These are phyloP conservation scores for Chaetops frenatus DNA, from an alignment of 2,113 vertebrate species.

Conservation along the genomic window DNA sequence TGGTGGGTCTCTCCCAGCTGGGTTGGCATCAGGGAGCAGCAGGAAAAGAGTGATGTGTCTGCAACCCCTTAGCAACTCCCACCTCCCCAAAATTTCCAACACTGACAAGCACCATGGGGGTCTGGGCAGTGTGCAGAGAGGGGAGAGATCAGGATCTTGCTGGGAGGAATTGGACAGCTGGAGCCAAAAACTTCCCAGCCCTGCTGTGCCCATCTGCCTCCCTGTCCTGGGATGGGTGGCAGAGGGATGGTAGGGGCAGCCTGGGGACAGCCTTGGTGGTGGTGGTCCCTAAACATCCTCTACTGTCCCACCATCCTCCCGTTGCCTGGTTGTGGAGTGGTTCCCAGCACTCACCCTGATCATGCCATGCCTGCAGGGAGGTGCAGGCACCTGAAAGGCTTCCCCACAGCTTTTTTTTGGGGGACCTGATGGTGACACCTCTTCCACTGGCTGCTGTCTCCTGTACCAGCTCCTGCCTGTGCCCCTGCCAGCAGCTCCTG, in stretches of 20 bases:
- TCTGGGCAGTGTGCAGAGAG: not conserved
- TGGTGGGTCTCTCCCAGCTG: rapidly evolving
- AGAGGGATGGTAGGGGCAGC: not conserved
- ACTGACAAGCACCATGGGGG: rapidly evolving
- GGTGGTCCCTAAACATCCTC: not conserved
- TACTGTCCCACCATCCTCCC: not conserved
- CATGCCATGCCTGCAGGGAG: not conserved
- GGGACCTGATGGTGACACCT: not conserved
- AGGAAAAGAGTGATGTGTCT: not conserved
- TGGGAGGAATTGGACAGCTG: not conserved
- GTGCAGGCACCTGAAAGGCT: not conserved
- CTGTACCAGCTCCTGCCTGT: not conserved
- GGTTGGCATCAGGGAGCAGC: rapidly evolving
- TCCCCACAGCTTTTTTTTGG: not conserved
- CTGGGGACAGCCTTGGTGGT: not conserved
- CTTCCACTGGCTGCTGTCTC: not conserved
- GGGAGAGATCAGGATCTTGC: not conserved
- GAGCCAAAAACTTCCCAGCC: not conserved
- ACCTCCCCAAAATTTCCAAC: not conserved
- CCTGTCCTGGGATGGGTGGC: not conserved
- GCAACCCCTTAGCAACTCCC: not conserved
- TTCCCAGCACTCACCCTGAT: too few relatives aligned
- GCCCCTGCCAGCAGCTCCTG: not conserved
- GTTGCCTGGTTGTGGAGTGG: rapidly evolving
- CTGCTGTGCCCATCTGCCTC: rapidly evolving